Evolutionary conservation across 2,888 invertebrate genomes (phyloP), one percentile per base, ranked within the genome.

Genomic region (Drosophila vallismaia): DNA sequence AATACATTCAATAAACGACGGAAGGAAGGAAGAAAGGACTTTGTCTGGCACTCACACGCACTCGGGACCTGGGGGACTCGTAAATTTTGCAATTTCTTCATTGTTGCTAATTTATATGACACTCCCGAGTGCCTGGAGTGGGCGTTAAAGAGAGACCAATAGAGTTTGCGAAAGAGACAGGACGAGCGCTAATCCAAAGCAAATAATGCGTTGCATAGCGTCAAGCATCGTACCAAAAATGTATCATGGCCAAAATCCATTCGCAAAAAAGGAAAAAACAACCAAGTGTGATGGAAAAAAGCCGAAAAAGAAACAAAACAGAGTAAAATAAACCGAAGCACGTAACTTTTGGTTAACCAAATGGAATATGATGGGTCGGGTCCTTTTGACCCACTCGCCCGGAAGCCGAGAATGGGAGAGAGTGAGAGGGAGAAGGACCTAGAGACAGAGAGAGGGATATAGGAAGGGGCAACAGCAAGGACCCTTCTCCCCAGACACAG

Each of bases 71-170:
- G 57, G 44, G 86, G 84, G 89, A 83, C 82, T 85, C 88, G 89
- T 89, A 89, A 88, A 90, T 90, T 89, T 85, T 71, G 79, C 80
- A 86, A 85, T 88, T 90, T 85, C 77, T 85, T 86, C 84, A 88
- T 84, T 80, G 88, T 74, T 79, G 77, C 86, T 84, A 88, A 85
- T 85, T 87, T 83, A 79, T 76, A 86, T 80, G 74, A 79, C 72
- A 79, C 67, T 64, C 64, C 52, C 44, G 56, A 56, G 72, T 60
- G 51, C 44, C 40, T 40, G 45, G 45, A 42, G 26, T 28, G 28
- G 28, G 28, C 6, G 28, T 2, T 28, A 28, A 28, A 1, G 28
- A 28, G 28, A 28, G 19, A 7, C 28, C 24, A 7, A 28, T 26
- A 12, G 12, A 8, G n/a, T 5, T 12, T 12, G 36, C 29, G n/a